phyloP scores from a whole-genome alignment of 2,888 invertebrate species.

The Catocala fraxini region DNA sequence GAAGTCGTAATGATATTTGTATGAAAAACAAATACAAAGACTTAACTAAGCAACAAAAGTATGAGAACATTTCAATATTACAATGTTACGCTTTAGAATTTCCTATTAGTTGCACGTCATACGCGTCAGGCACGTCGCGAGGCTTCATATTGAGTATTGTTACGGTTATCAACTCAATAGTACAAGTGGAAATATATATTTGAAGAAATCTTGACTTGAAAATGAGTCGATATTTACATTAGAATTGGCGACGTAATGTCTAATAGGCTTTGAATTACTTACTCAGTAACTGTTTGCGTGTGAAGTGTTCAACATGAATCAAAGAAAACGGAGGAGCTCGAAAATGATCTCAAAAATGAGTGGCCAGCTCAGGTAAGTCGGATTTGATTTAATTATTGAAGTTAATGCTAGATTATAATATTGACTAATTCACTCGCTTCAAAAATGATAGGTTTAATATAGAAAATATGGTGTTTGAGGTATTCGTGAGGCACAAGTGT shows the following conservation, averaged over 20 bases:
- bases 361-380: slow-evolving; percentile 8
- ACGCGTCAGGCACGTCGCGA: neutral
- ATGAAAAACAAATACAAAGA: too few relatives aligned
- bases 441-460: too few relatives aligned
- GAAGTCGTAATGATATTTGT: too few relatives aligned
- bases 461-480: too few relatives aligned
- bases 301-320: slow-evolving; percentile 6
- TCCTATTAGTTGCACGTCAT: slow-evolving; percentile 5
- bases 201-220: too few relatives aligned
- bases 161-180: slow-evolving; percentile 8
- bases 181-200: neutral
- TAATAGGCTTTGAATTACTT: neutral
- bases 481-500: too few relatives aligned
- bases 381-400: neutral
- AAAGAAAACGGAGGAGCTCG: neutral
- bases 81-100: slow-evolving; percentile 6
- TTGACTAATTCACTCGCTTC: too few relatives aligned
- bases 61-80: slow-evolving; percentile 6
- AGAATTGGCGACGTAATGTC: slow-evolving; percentile 7
- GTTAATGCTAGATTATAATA: too few relatives aligned
- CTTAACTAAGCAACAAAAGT: neutral
- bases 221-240: slow-evolving; percentile 8
- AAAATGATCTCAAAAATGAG: slow-evolving; percentile 10
- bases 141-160: neutral
- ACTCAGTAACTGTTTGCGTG: slow-evolving; percentile 1